These are phyloP conservation scores for Cordilura impudica DNA, from an alignment of 2,888 invertebrate genomes.

Conservation along the genomic window DNA sequence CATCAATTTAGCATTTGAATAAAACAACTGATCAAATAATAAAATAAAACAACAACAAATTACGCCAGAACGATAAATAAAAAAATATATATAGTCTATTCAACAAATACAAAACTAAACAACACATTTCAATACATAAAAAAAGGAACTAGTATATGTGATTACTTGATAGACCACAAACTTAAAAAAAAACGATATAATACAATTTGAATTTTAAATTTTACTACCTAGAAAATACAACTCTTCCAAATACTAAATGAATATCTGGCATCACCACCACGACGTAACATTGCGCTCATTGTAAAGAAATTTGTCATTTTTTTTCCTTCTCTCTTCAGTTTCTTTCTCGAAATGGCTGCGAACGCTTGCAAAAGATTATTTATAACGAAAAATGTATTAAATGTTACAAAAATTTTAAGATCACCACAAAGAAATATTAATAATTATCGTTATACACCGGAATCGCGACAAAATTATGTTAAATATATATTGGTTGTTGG, in stretches of 20 bases:
- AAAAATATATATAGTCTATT: no score
- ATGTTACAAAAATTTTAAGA: conserved; percentile 61
- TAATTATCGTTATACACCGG: conserved; percentile 65
- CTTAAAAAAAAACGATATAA: no score
- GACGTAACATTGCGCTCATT: conserved; percentile 16
- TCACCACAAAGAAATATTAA: conserved; percentile 69
- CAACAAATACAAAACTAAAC: no score
- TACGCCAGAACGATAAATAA: no score
- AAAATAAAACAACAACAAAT: no score
- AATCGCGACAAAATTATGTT: conserved; percentile 64
- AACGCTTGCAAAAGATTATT: conserved; percentile 24
- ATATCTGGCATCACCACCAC: conserved; percentile 30
- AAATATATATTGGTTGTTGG: conserved; percentile 74
- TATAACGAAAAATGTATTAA: conserved; percentile 41
- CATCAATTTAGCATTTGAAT: no score
- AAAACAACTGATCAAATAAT: no score
- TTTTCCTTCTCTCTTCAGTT: conserved; percentile 5
- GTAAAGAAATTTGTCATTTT: conserved; percentile 1
- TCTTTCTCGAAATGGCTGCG: conserved; percentile 28
- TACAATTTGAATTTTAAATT: not conserved
- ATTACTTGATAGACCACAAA: no score
- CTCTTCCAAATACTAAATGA: no score
- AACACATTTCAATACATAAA: no score
- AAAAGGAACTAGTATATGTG: no score
- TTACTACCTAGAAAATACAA: not conserved